Evolutionary conservation across 2,888 invertebrate species (phyloP).

Genomic region (Pollenia amentaria): DNA sequence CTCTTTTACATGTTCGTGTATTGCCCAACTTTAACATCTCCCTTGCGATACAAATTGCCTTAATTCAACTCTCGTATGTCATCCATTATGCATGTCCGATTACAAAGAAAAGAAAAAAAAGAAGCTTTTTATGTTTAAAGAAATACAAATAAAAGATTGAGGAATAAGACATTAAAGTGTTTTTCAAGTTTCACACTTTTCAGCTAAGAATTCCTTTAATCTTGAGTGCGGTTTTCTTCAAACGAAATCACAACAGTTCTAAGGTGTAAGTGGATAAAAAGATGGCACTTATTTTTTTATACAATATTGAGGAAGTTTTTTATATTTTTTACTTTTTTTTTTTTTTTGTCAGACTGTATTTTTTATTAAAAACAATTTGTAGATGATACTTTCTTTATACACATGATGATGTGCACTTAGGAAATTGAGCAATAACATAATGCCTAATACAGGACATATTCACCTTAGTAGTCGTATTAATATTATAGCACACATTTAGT

Average conservation of each 20-base stretch:
- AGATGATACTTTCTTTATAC: neutral
- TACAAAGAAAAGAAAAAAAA: neutral
- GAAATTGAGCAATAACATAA: conserved; percentile 31
- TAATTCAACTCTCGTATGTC: conserved; percentile 24
- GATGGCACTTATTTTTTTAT: conserved; percentile 20
- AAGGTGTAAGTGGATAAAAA: conserved; percentile 45
- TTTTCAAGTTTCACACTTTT: conserved; percentile 68
- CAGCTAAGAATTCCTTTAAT: conserved; percentile 34
- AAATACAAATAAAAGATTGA: neutral
- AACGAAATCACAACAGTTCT: conserved; percentile 10
- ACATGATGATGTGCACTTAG: conserved; percentile 24
- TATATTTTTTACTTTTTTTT: neutral
- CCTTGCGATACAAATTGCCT: conserved; percentile 3
- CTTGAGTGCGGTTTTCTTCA: conserved; percentile 53
- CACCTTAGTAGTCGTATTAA: conserved; percentile 1
- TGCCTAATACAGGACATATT: neutral
- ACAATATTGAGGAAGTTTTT: neutral
- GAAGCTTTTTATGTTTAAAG: conserved; percentile 5
- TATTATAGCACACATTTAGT: neutral
- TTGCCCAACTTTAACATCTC: neutral
- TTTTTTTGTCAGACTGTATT: conserved; percentile 3
- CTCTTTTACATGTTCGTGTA: too few species aligned
- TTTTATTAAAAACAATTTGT: conserved; percentile 27
- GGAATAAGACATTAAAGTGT: conserved; percentile 34
- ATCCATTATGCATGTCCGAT: conserved; percentile 28